Conservation (phyloP, 1,140 invertebrate species). For the Apolygus lucorum region DNA sequence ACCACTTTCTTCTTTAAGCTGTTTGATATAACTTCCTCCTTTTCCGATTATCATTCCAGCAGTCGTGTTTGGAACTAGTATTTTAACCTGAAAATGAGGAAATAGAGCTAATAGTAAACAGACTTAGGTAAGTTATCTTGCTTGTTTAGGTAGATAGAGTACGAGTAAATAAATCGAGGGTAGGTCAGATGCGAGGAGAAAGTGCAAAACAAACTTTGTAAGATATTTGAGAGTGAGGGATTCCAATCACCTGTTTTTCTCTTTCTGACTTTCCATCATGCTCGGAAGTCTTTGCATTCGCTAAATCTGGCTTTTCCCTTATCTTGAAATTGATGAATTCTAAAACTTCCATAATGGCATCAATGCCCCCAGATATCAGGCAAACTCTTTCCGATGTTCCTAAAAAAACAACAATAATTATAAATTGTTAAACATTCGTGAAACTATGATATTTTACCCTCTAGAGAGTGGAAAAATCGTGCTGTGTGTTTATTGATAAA, state of each 20-base stretch:
- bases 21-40: conserved; percentile 93
- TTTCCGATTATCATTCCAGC: conserved; percentile 99
- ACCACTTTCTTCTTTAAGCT: conserved; percentile 94
- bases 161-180: too few relatives aligned
- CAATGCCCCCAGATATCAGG: conserved; percentile 88
- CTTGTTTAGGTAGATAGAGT: too few relatives aligned
- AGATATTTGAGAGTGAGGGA: too few relatives aligned
- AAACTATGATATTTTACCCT: too few relatives aligned
- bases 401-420: conserved; percentile 49
- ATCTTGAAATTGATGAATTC: conserved; percentile 98
- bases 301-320: conserved; percentile 79
- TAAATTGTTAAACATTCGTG: too few relatives aligned
- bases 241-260: conserved; percentile 56
- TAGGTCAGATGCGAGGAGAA: too few relatives aligned
- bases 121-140: too few relatives aligned
- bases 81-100: conserved; percentile 78
- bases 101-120: too few relatives aligned
- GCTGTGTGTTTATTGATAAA: too few relatives aligned
- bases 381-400: conserved; percentile 95
- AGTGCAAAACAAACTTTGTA: too few relatives aligned
- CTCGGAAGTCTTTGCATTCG: conserved; percentile 52
- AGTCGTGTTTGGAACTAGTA: conserved; percentile 95
- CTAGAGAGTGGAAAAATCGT: too few relatives aligned
- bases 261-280: conserved; percentile 54
- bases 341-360: conserved; percentile 86